phyloP scores from a whole-genome alignment of 2,113 vertebrate species.

The Cettia cetti region DNA sequence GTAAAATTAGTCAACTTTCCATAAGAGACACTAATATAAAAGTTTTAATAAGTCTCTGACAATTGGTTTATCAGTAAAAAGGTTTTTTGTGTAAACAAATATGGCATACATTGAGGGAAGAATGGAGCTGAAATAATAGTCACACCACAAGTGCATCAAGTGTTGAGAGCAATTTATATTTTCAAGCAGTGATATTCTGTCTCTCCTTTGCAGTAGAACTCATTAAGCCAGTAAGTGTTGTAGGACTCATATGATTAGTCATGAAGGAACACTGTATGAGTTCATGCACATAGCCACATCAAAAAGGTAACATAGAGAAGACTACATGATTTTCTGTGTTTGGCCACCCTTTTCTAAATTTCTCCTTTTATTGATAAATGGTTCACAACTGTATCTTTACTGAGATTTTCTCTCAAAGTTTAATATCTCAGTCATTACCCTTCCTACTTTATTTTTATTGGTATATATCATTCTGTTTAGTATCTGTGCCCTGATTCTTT shows the following conservation, averaged over 20 bases:
- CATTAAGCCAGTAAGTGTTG: not conserved
- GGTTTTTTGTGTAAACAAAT: not conserved
- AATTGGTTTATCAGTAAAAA: not conserved
- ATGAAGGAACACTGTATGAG: not conserved
- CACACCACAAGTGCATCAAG: not conserved
- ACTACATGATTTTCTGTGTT: not conserved
- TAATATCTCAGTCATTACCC: not conserved
- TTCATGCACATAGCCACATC: too few species aligned
- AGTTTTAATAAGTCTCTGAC: not conserved
- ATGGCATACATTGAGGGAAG: not conserved
- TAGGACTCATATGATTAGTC: not conserved
- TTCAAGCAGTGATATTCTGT: not conserved
- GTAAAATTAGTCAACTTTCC: not conserved
- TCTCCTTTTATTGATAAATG: not conserved
- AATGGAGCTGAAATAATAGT: not conserved
- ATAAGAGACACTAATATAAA: not conserved
- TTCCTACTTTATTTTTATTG: conserved; percentile 20
- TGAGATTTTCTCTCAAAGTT: not conserved
- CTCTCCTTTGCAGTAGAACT: not conserved
- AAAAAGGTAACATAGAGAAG: not conserved
- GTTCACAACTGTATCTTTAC: not conserved
- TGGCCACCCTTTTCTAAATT: not conserved
- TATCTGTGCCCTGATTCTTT: not conserved
- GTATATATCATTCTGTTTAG: not conserved
- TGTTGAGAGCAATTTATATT: not conserved